These are phyloP conservation scores for Xylota sylvarum DNA, from an alignment of 2,888 invertebrate species.

Conservation along the genomic window DNA sequence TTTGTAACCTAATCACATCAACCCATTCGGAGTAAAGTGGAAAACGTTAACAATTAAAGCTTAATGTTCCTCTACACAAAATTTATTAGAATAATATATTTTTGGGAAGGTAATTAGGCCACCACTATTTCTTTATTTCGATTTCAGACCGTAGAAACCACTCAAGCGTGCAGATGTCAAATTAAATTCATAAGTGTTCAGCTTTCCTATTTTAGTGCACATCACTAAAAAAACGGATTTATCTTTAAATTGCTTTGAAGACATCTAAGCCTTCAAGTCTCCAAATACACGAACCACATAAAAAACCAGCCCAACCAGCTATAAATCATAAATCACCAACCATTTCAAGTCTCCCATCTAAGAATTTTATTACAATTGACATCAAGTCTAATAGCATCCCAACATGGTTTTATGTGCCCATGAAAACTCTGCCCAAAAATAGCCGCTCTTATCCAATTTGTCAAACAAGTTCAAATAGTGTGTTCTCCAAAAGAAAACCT, in stretches of 20 bases:
- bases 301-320: neutral
- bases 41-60: too few species aligned
- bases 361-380: conserved; percentile 59
- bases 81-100: too few species aligned
- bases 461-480: conserved; percentile 54
- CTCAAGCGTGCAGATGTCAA: too few species aligned
- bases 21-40: too few species aligned
- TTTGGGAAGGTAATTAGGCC: too few species aligned
- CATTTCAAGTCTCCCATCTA: neutral
- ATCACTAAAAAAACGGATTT: too few species aligned
- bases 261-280: neutral
- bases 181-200: too few species aligned
- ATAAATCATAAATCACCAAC: conserved; percentile 2
- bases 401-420: conserved; percentile 45
- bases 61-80: too few species aligned
- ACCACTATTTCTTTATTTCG: too few species aligned
- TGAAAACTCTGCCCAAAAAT: conserved; percentile 52
- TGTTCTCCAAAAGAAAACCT: neutral
- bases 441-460: conserved; percentile 58
- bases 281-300: neutral
- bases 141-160: too few species aligned
- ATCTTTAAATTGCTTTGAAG: neutral
- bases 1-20: too few species aligned
- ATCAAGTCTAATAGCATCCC: conserved; percentile 45
- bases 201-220: too few species aligned